phyloP scores from a whole-genome alignment of 2,888 invertebrate genomes.

The Andrena haemorrhoa region DNA sequence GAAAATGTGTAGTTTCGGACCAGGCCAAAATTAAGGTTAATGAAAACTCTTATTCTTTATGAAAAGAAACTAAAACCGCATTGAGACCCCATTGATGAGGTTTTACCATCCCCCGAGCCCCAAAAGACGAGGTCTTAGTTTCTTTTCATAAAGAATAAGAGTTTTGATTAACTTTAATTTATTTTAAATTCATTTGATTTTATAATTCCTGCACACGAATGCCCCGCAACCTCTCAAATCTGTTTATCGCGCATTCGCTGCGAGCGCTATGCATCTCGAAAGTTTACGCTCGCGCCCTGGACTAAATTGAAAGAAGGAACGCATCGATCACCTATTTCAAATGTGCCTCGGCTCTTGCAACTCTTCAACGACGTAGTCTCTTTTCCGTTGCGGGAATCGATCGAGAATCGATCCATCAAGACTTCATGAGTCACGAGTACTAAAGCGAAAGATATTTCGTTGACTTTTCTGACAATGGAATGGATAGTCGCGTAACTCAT shows the following conservation, averaged over 20 bases:
- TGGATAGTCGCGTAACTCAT: slow-evolving; percentile 50
- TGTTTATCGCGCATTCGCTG: slow-evolving; percentile 63
- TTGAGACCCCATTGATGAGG: too few species aligned
- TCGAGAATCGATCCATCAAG: slow-evolving; percentile 73
- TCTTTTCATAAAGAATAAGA: too few species aligned
- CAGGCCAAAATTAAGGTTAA: too few species aligned
- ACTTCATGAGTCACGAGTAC: slow-evolving; percentile 57
- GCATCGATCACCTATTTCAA: slow-evolving; percentile 73
- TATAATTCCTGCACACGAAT: slow-evolving; percentile 28
- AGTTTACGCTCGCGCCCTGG: slow-evolving; percentile 55
- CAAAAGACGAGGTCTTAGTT: too few species aligned
- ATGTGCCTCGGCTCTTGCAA: slow-evolving; percentile 48
- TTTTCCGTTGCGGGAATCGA: slow-evolving; percentile 52
- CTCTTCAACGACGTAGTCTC: slow-evolving; percentile 39
- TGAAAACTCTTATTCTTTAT: too few species aligned
- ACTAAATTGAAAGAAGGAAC: slow-evolving; percentile 59
- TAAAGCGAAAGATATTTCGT: slow-evolving; percentile 57
- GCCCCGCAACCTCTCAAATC: slow-evolving; percentile 62
- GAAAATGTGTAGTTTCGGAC: too few species aligned
- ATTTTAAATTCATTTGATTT: too few species aligned
- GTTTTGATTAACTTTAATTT: too few species aligned
- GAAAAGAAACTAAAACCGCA: too few species aligned
- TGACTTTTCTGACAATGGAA: slow-evolving; percentile 51
- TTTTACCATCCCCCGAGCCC: too few species aligned
- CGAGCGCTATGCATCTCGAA: slow-evolving; percentile 65